phyloP scores from a whole-genome alignment of 2,113 vertebrate species.

The Chloroceryle aenea region DNA sequence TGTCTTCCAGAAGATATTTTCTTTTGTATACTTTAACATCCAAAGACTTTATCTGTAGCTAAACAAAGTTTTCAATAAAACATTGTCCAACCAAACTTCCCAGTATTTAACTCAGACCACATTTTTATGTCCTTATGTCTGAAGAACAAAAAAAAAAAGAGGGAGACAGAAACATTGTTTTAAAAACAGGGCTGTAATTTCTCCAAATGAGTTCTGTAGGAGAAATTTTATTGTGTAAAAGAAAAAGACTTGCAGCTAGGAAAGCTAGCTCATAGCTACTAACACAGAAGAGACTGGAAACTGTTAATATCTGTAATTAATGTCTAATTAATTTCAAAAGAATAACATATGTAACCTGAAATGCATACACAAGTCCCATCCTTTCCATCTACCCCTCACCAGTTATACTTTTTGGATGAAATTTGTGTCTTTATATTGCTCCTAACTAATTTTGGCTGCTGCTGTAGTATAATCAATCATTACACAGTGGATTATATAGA shows the following conservation, averaged over 20 bases:
- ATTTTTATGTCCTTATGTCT: neutral
- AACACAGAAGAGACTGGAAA: neutral
- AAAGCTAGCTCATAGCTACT: neutral
- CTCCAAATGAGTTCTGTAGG: neutral
- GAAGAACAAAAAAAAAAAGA: neutral
- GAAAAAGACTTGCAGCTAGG: neutral
- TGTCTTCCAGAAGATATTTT: neutral
- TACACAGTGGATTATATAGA: neutral
- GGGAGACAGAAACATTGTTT: neutral
- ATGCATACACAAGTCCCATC: neutral
- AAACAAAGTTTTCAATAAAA: neutral
- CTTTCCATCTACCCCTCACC: neutral
- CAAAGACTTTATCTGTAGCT: neutral
- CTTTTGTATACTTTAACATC: neutral
- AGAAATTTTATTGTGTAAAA: neutral
- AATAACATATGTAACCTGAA: neutral
- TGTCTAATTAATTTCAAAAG: neutral
- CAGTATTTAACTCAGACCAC: neutral
- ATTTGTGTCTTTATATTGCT: neutral
- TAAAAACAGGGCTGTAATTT: neutral
- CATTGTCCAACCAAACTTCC: neutral
- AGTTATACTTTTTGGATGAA: neutral
- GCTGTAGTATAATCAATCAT: neutral
- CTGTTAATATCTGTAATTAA: neutral
- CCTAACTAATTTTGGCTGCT: neutral